These are phyloP conservation scores for Bombyx mandarina DNA, from an alignment of 1,140 invertebrate species.

Conservation along the genomic window DNA sequence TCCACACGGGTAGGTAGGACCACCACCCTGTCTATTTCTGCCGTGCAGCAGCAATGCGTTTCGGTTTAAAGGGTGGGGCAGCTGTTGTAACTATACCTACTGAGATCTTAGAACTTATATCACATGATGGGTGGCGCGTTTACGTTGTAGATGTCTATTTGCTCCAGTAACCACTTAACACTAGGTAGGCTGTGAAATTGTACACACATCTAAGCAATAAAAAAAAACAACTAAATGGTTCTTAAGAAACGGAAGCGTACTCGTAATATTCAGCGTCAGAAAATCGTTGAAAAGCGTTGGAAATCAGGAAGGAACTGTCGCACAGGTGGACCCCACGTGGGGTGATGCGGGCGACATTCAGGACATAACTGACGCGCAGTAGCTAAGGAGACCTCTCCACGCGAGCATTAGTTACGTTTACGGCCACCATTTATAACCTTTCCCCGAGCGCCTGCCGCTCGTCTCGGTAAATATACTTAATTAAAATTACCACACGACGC, in stretches of 20 bases:
- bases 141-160: too few relatives aligned
- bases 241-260: background rate
- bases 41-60: too few relatives aligned
- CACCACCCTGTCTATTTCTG: too few relatives aligned
- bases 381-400: slow-evolving; percentile 11
- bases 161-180: too few relatives aligned
- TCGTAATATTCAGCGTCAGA: slow-evolving; percentile 22
- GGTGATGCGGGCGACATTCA: background rate
- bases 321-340: background rate
- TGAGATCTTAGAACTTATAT: too few relatives aligned
- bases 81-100: too few relatives aligned
- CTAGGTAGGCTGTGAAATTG: too few relatives aligned
- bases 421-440: slow-evolving; percentile 43
- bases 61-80: too few relatives aligned
- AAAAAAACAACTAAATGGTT: too few relatives aligned
- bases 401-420: slow-evolving; percentile 51
- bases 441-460: slow-evolving; percentile 29
- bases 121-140: too few relatives aligned
- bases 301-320: background rate
- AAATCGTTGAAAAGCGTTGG: slow-evolving; percentile 9
- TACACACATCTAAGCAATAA: too few relatives aligned
- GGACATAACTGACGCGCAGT: slow-evolving; percentile 1
- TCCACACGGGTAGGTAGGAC: too few relatives aligned
- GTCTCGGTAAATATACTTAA: slow-evolving; percentile 52
- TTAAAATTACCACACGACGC: slow-evolving; percentile 53